Conservation (phyloP, 2,797 vertebrate species). For the Prionace glauca region DNA sequence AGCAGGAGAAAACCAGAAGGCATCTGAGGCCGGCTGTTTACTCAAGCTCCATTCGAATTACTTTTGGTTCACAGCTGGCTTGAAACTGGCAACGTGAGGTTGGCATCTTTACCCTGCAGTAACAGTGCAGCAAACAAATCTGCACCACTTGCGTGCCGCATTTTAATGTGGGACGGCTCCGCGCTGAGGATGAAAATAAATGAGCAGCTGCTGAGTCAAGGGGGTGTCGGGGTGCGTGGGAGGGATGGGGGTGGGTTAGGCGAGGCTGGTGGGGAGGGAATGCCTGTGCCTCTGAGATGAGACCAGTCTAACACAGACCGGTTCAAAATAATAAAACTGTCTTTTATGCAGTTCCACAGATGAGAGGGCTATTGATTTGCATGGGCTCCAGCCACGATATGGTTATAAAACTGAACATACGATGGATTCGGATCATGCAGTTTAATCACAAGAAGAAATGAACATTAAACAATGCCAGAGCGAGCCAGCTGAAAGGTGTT, state of each 20-base stretch:
- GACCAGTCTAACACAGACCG: neutral
- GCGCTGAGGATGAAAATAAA: constrained; percentile 13
- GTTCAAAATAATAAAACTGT: neutral
- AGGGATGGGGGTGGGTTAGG: too few relatives aligned
- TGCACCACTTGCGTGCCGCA: constrained; percentile 17
- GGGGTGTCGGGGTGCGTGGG: neutral
- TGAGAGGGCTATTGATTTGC: neutral
- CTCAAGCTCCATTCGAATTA: neutral
- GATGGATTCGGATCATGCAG: neutral
- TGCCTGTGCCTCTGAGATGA: neutral
- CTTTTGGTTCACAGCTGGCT: constrained; percentile 29
- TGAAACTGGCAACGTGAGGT: neutral
- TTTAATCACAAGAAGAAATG: neutral
- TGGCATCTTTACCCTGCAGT: constrained; percentile 1
- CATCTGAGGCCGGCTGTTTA: neutral
- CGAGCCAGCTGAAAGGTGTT: neutral
- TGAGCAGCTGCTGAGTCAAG: constrained; percentile 33
- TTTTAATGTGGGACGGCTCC: neutral
- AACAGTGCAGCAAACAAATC: constrained; percentile 34
- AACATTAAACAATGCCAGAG: neutral
- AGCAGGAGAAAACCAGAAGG: constrained; percentile 13
- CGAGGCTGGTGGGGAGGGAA: neutral
- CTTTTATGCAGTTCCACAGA: neutral
- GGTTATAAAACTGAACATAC: neutral
- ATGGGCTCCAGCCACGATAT: neutral